phyloP scores from a whole-genome alignment of 2,888 invertebrate species.

The Latrodectus elegans region DNA sequence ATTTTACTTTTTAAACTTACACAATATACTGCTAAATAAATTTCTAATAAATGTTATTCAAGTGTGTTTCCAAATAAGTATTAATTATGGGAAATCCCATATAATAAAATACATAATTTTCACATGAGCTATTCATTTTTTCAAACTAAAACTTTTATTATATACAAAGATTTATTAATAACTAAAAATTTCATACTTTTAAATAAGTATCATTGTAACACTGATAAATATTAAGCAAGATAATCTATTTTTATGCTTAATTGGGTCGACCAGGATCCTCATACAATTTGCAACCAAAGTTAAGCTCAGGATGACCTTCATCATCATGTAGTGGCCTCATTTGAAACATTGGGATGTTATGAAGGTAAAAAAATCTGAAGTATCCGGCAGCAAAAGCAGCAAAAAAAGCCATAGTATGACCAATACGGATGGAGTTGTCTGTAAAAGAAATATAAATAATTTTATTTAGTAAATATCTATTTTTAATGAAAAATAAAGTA shows the following conservation, averaged over 20 bases:
- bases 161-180: slow-evolving; percentile 2
- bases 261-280: slow-evolving; percentile 54
- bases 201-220: too few relatives aligned
- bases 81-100: too few relatives aligned
- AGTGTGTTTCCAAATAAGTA: too few relatives aligned
- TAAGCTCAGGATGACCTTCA: not conserved
- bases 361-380: slow-evolving; percentile 18
- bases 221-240: not conserved
- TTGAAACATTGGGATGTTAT: not conserved
- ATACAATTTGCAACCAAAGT: slow-evolving; percentile 34
- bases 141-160: not conserved
- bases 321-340: not conserved
- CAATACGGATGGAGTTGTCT: not conserved
- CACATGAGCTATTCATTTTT: too few relatives aligned
- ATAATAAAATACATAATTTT: too few relatives aligned
- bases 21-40: too few relatives aligned
- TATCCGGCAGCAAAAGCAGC: slow-evolving; percentile 4
- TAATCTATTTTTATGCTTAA: not conserved
- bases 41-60: too few relatives aligned
- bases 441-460: too few relatives aligned
- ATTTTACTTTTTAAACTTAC: too few relatives aligned
- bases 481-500: too few relatives aligned
- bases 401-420: slow-evolving; percentile 20
- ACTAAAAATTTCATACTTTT: not conserved
- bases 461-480: too few relatives aligned